Base-by-base conservation (phyloP, 2,113 vertebrate species). In the Baryphthengus martii region DNA sequence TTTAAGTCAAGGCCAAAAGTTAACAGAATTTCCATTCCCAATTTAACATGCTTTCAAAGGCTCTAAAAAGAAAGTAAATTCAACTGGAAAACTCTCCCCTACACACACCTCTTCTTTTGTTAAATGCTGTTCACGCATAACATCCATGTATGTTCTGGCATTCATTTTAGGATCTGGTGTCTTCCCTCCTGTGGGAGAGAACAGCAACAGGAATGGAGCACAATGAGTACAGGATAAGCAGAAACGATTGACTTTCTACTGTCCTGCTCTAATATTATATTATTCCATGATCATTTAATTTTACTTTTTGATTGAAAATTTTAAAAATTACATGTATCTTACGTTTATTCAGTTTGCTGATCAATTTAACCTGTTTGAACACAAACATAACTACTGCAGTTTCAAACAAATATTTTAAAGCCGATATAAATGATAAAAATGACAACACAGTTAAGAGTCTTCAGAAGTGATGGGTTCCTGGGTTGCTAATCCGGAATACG, bases 401-500 rank as follows among this genome's bases (percentile, higher is more conserved):
- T 98, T 97, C 97, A 98, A 98, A 97, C 96, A 98, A 98, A 97
- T 98, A 98, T 97, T 98, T 98, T 98, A 98, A 99, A 98, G 98
- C 98, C 98, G 98, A 98, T 98, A 99, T 97, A 97, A 97, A 98
- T 98, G 98, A 98, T 98, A 98, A 98, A 98, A 98, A 98, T 98
- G 98, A 98, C 98, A 99, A 96, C 98, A 99, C 97, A 99, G 98
- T 98, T 97, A 98, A 98, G 98, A 99, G 99, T 98, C 99, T 99
- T 99, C 99, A 99, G 98, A 99, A 98, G 98, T 99, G 99, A 99
- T 99, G 99, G 98, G 98, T 98, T 99, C 99, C 99, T 99, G 99
- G 99, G 99, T 99, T 99, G 99, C 99, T 99, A 99, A 98, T 99
- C 99, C 99, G 98, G 99, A 99, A 99, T 99, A 99, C 99, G 99